Percentiles rank a stretch among this genome's conserved stretches.
Evolutionary conservation across 1,140 invertebrate species (phyloP).

Genomic region (Drosophila littoralis): DNA sequence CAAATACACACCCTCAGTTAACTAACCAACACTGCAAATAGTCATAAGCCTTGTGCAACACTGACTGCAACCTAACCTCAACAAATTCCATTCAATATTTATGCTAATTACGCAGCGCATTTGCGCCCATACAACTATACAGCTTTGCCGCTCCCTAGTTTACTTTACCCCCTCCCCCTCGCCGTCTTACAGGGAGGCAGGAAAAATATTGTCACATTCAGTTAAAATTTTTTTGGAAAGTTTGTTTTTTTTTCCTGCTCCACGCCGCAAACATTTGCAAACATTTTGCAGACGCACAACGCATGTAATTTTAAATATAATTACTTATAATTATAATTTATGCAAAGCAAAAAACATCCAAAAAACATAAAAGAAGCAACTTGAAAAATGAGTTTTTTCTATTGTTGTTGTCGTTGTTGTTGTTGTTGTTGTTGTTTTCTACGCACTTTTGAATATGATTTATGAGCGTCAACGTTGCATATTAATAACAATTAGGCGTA

Average conservation of each 20-base stretch:
- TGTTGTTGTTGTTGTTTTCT: constrained; percentile 42
- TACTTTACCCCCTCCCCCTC: background rate
- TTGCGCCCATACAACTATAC: constrained; percentile 13
- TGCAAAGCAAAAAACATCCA: constrained; percentile 51
- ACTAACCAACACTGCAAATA: background rate
- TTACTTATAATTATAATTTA: constrained; percentile 66
- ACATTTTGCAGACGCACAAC: constrained; percentile 21
- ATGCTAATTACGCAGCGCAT: constrained; percentile 35
- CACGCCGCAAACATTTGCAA: constrained; percentile 58
- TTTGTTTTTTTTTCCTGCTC: constrained; percentile 41
- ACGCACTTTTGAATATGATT: constrained; percentile 74
- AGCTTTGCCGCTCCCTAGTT: background rate
- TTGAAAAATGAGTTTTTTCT: constrained; percentile 37
- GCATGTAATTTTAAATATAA: constrained; percentile 31
- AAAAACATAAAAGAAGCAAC: constrained; percentile 21
- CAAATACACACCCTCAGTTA: no score
- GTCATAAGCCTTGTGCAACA: background rate
- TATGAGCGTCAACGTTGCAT: constrained; percentile 70
- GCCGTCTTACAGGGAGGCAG: no score
- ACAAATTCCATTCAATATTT: constrained; percentile 16
- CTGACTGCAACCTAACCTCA: constrained; percentile 10
- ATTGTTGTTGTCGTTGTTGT: no score
- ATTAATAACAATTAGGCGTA: constrained; percentile 67
- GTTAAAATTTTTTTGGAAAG: constrained; percentile 45
- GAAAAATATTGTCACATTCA: constrained; percentile 33